A percentile compares a stretch with the other conserved stretches of the same genome.
These are phyloP conservation scores for Lophochroa leadbeateri DNA, from an alignment of 2,113 vertebrate genomes.

Conservation along the genomic window DNA sequence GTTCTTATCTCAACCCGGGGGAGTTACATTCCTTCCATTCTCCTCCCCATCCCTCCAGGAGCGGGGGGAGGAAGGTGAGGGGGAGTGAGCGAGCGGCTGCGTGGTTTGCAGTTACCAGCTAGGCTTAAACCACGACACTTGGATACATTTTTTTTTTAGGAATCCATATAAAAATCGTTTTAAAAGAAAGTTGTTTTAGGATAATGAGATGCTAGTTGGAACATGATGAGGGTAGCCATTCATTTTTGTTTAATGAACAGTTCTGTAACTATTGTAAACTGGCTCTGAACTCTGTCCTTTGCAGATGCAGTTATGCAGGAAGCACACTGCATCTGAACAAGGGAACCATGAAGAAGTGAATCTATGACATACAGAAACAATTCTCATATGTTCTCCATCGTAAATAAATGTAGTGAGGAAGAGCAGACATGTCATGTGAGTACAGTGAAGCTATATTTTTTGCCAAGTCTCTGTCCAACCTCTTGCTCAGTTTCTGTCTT, in stretches of 20 bases:
- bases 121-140: neutral
- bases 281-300: slow-evolving; percentile 39
- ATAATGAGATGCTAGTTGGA: neutral
- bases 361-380: slow-evolving; percentile 23
- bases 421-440: slow-evolving; percentile 16
- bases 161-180: neutral
- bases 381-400: slow-evolving; percentile 58
- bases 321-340: slow-evolving; percentile 51
- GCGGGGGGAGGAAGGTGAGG: too few relatives aligned
- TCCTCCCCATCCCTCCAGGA: too few relatives aligned
- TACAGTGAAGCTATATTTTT: slow-evolving; percentile 1
- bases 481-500: slow-evolving; percentile 10
- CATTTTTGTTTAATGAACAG: slow-evolving; percentile 29
- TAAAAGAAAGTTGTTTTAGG: neutral
- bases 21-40: too few relatives aligned
- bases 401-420: slow-evolving; percentile 49
- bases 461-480: neutral
- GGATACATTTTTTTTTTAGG: neutral
- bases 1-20: too few relatives aligned
- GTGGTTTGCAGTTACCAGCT: too few relatives aligned
- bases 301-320: slow-evolving; percentile 21
- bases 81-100: too few relatives aligned
- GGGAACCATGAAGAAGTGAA: neutral
- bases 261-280: slow-evolving; percentile 51
- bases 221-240: neutral